Percentiles rank a stretch among this genome's conserved stretches.
Evolutionary conservation across 2,888 invertebrate species (phyloP).

Genomic region (Dugesia japonica): DNA sequence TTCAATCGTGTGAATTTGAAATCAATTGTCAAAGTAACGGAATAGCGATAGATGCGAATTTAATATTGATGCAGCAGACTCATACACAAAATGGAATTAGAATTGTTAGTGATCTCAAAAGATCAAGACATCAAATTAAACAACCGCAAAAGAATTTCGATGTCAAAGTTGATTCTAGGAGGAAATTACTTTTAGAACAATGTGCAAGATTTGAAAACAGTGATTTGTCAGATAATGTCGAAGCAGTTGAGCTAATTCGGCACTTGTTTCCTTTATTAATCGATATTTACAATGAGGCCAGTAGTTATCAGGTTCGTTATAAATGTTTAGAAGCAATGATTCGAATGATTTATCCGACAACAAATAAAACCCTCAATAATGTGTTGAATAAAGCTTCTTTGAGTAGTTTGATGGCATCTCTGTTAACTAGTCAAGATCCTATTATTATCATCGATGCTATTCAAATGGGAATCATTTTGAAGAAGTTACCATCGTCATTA

Average conservation of each 20-base stretch:
- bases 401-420: constrained; percentile 62
- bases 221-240: constrained; percentile 12
- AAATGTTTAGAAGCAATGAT: constrained; percentile 85
- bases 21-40: constrained; percentile 14
- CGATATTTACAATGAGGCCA: constrained; percentile 27
- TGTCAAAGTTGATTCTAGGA: constrained; percentile 53
- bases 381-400: constrained; percentile 21
- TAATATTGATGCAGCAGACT: not conserved
- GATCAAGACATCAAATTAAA: not conserved
- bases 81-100: not conserved
- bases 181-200: constrained; percentile 59
- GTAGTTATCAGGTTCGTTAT: constrained; percentile 25
- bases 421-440: constrained; percentile 89
- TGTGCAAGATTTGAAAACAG: constrained; percentile 48
- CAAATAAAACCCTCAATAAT: constrained; percentile 15
- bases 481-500: constrained; percentile 82
- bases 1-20: constrained; percentile 11
- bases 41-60: not conserved
- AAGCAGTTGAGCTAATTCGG: constrained; percentile 27
- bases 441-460: constrained; percentile 86
- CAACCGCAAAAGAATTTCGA: not conserved
- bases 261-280: constrained; percentile 17
- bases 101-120: not conserved
- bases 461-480: constrained; percentile 89
- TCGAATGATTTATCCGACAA: constrained; percentile 30